phyloP scores from a whole-genome alignment of 2,113 vertebrate genomes.

The Rhineura floridana region DNA sequence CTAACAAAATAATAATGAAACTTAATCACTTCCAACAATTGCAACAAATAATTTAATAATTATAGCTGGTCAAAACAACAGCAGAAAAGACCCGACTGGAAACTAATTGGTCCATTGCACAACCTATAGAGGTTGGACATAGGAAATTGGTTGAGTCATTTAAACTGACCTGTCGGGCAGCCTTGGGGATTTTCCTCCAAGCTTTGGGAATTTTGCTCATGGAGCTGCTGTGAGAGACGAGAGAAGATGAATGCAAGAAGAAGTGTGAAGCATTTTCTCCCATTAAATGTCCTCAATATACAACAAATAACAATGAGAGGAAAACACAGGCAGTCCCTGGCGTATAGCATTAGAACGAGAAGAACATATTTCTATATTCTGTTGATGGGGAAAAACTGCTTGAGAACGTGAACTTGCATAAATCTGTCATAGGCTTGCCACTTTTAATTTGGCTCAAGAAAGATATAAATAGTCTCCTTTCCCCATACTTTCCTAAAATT shows the following conservation, averaged over 20 bases:
- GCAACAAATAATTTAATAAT: background rate
- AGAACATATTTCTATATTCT: slow-evolving; percentile 41
- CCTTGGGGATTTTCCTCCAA: background rate
- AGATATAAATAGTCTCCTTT: slow-evolving; percentile 38
- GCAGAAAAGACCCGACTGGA: background rate
- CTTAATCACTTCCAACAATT: background rate
- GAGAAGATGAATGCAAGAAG: slow-evolving; percentile 8
- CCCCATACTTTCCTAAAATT: slow-evolving; percentile 33
- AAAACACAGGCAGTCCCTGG: slow-evolving; percentile 21
- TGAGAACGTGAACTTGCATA: slow-evolving; percentile 32
- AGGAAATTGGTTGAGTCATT: background rate
- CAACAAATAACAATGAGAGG: background rate
- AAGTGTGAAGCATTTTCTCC: slow-evolving; percentile 34
- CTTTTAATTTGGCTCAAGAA: slow-evolving; percentile 25
- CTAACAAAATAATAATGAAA: background rate
- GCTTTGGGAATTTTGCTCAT: background rate
- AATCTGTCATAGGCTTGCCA: slow-evolving; percentile 30
- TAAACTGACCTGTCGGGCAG: slow-evolving; percentile 29
- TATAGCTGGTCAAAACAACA: background rate
- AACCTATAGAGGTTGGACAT: background rate
- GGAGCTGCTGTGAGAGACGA: background rate
- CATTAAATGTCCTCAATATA: background rate
- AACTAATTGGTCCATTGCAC: background rate
- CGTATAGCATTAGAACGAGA: background rate
- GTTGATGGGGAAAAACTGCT: slow-evolving; percentile 5